Evolutionary conservation across 2,888 invertebrate species (phyloP).

Genomic region (Thumatha senex): DNA sequence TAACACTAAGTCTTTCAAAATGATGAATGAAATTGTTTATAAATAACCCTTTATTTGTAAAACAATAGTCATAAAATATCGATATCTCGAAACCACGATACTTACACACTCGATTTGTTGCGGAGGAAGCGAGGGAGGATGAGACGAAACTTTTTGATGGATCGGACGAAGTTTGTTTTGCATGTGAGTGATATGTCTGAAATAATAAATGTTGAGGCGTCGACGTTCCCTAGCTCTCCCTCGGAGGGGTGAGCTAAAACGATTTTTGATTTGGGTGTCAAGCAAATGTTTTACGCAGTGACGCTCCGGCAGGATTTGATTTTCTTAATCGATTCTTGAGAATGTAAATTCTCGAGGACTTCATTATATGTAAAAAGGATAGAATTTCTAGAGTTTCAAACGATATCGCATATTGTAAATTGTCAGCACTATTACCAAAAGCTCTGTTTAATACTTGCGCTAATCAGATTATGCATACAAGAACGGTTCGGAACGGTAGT

Average conservation of each 20-base stretch:
- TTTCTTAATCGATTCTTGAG: constrained; percentile 79
- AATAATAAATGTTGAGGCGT: constrained; percentile 84
- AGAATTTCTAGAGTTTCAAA: constrained; percentile 51
- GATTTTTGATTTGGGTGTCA: constrained; percentile 84
- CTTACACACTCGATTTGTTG: constrained; percentile 82
- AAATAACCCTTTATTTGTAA: constrained; percentile 4
- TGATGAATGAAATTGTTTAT: neutral
- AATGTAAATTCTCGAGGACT: constrained; percentile 61
- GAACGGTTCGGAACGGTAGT: constrained; percentile 71
- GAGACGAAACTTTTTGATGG: constrained; percentile 80
- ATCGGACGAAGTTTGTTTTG: constrained; percentile 83
- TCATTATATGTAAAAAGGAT: constrained; percentile 46
- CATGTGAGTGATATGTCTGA: constrained; percentile 84
- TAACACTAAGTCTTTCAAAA: neutral
- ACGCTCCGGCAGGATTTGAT: constrained; percentile 78
- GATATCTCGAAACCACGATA: constrained; percentile 65
- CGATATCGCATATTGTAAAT: constrained; percentile 55
- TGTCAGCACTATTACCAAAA: constrained; percentile 62
- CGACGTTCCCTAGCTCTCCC: constrained; percentile 73
- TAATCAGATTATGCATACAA: constrained; percentile 83
- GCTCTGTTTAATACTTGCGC: constrained; percentile 79
- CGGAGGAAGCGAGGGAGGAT: constrained; percentile 47
- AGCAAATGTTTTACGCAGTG: constrained; percentile 81
- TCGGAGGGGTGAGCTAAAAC: constrained; percentile 78
- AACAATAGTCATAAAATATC: constrained; percentile 40